These are phyloP conservation scores for Diarsia rubi DNA, from an alignment of 2,888 invertebrate species.

Conservation along the genomic window DNA sequence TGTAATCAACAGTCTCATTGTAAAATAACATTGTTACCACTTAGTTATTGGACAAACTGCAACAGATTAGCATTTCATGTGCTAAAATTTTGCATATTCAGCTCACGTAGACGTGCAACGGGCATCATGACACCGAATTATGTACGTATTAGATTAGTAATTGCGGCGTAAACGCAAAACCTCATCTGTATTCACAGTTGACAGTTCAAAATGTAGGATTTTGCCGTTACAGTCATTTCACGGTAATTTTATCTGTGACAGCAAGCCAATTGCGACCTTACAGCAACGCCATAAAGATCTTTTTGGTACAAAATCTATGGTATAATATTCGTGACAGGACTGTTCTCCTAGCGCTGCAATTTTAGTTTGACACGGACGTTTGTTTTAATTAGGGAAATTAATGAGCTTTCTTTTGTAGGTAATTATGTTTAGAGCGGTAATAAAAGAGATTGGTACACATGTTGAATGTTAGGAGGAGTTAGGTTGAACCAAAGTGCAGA, in stretches of 20 bases:
- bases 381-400: constrained; percentile 54
- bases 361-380: constrained; percentile 52
- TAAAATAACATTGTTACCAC: constrained; percentile 50
- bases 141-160: constrained; percentile 78
- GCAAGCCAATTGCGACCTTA: neutral
- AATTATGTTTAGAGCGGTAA: neutral
- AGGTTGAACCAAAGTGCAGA: accelerated
- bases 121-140: constrained; percentile 72
- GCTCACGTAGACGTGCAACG: constrained; percentile 56
- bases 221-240: constrained; percentile 28
- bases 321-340: neutral
- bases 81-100: constrained; percentile 63
- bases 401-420: constrained; percentile 7
- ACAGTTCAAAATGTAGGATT: constrained; percentile 65
- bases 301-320: neutral
- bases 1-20: constrained; percentile 50
- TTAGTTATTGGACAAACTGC: constrained; percentile 70
- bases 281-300: neutral
- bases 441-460: neutral
- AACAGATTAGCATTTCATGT: constrained; percentile 67
- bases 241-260: neutral
- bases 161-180: constrained; percentile 76
- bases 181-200: constrained; percentile 76
- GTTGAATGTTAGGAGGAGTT: neutral
- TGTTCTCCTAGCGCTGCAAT: constrained; percentile 45